Evolutionary conservation across 2,888 invertebrate species (phyloP).

Genomic region (Amphipyra tragopoginis): DNA sequence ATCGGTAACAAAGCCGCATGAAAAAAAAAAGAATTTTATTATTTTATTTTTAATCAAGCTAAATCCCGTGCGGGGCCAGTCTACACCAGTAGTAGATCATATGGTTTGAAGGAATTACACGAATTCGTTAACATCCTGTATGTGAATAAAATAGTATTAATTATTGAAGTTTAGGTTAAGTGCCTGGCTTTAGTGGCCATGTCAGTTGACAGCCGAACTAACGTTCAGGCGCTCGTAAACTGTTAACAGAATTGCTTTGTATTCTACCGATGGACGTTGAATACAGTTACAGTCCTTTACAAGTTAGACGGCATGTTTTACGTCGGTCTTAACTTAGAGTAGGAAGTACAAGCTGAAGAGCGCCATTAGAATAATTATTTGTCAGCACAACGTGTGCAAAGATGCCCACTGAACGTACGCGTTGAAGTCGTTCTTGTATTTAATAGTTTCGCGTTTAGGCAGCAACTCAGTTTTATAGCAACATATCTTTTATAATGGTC

Average conservation of each 20-base stretch:
- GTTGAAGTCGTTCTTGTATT: no score
- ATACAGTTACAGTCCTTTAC: conserved; percentile 33
- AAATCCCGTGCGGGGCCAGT: no score
- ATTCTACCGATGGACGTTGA: conserved; percentile 42
- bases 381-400: background rate
- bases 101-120: no score
- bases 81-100: no score
- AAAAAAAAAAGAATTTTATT: no score
- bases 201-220: conserved; percentile 4
- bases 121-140: no score
- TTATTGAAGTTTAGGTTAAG: conserved; percentile 1
- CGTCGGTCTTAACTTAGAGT: conserved; percentile 3
- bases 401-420: no score
- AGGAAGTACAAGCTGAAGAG: conserved; percentile 26
- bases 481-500: no score
- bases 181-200: conserved; percentile 11
- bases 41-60: no score
- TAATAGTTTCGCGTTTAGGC: no score
- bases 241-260: conserved; percentile 49
- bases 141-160: background rate
- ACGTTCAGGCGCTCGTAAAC: conserved; percentile 41
- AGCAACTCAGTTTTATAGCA: no score
- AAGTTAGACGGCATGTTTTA: conserved; percentile 26
- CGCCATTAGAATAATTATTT: background rate
- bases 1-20: no score